Evolutionary conservation across 2,113 vertebrate species (phyloP).

Genomic region (Cichladusa arquata): DNA sequence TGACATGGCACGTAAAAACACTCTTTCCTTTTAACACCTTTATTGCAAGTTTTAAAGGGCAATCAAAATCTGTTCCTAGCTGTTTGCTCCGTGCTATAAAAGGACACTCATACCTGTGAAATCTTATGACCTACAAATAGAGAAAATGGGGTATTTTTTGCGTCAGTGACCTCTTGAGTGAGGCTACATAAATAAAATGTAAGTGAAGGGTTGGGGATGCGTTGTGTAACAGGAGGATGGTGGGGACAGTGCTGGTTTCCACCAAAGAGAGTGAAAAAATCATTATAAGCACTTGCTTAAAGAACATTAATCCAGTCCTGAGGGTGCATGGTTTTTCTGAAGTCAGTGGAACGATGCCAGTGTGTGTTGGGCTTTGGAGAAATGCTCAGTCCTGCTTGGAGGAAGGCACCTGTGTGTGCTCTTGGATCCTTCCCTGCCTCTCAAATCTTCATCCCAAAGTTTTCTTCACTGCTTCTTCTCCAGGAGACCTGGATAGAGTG

Average conservation of each 20-base stretch:
- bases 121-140: neutral
- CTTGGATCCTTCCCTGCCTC: neutral
- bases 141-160: neutral
- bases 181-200: neutral
- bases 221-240: neutral
- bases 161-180: neutral
- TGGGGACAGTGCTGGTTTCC: neutral
- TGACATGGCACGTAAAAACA: constrained; percentile 48
- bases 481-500: neutral
- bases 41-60: constrained; percentile 59
- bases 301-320: fast-evolving
- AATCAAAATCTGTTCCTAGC: constrained; percentile 39
- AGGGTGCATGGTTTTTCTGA: neutral
- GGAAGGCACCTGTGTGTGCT: neutral
- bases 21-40: constrained; percentile 66
- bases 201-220: neutral
- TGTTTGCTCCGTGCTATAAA: constrained; percentile 41
- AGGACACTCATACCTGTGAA: constrained; percentile 54
- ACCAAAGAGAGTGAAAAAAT: neutral
- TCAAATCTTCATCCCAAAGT: neutral
- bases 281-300: neutral
- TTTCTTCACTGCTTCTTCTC: neutral
- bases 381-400: neutral
- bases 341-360: neutral
- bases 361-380: neutral